phyloP scores from a whole-genome alignment of 2,888 invertebrate genomes.

The Melolontha melolontha region DNA sequence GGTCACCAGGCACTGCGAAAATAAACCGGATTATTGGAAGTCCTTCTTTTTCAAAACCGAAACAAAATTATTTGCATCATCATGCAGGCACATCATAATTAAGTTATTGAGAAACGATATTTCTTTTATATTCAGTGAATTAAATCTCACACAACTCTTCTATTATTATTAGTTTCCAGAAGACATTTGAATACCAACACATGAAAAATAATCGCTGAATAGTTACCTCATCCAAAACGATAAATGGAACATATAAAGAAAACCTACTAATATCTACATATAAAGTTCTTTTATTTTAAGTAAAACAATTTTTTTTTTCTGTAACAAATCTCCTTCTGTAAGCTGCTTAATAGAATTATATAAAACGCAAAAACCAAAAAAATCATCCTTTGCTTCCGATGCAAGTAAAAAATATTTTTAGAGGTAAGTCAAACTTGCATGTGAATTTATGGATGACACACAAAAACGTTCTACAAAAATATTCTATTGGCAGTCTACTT shows the following conservation, averaged over 20 bases:
- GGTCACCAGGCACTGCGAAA: conserved; percentile 95
- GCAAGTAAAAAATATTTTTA: conserved; percentile 26
- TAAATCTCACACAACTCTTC: conserved; percentile 47
- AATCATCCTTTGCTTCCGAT: conserved; percentile 16
- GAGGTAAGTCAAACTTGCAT: conserved; percentile 38
- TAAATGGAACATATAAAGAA: conserved; percentile 52
- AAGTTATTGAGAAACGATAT: conserved; percentile 11
- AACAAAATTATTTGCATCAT: conserved; percentile 48
- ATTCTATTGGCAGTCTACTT: conserved; percentile 55
- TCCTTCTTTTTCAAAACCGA: conserved; percentile 31
- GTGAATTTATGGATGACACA: conserved; percentile 35
- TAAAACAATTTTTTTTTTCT: conserved; percentile 42
- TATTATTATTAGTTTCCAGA: conserved; percentile 48
- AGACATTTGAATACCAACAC: conserved; percentile 82
- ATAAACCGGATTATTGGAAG: conserved; percentile 34
- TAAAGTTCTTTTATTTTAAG: conserved; percentile 27
- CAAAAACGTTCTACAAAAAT: conserved; percentile 57
- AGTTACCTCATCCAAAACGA: conserved; percentile 63
- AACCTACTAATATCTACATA: conserved; percentile 44
- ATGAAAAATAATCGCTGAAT: conserved; percentile 62
- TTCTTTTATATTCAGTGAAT: conserved; percentile 17
- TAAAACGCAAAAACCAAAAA: conserved; percentile 38
- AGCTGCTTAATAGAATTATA: conserved; percentile 47
- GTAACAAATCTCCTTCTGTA: conserved; percentile 44
- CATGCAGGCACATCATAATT: conserved; percentile 64